Percentiles rank a stretch among this genome's conserved stretches.
Conservation (phyloP, 2,888 invertebrate species). For the Dioctria rufipes region DNA sequence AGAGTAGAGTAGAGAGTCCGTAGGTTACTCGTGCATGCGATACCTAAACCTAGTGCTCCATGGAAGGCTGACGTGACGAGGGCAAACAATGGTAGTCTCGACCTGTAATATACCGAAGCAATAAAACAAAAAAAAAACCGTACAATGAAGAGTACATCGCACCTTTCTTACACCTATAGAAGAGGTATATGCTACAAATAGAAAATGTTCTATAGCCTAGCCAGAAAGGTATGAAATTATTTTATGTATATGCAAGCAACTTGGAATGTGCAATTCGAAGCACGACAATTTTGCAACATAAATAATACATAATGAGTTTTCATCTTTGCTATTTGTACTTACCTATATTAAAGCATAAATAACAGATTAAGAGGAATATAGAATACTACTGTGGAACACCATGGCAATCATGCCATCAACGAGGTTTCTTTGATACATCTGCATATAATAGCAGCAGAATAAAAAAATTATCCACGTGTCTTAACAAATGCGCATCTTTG, state of each 20-base stretch:
- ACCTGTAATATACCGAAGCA: not conserved
- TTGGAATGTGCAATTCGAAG: constrained; percentile 37
- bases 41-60: constrained; percentile 6
- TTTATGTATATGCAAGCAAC: constrained; percentile 21
- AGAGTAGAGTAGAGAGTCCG: not conserved
- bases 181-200: not conserved
- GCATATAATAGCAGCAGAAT: constrained; percentile 3
- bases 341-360: too few relatives aligned
- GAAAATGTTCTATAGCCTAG: constrained; percentile 3
- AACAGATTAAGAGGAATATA: not conserved
- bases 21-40: constrained; percentile 14
- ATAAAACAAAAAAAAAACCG: not conserved
- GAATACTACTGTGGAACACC: too few relatives aligned
- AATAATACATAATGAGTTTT: not conserved
- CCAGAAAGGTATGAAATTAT: constrained; percentile 47
- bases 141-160: constrained; percentile 26
- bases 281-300: constrained; percentile 27
- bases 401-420: not conserved
- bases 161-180: constrained; percentile 3
- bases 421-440: not conserved
- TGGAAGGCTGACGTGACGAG: not conserved
- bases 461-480: constrained; percentile 18
- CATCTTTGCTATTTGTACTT: not conserved
- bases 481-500: not conserved
- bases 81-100: not conserved